Base-by-base conservation (phyloP, 2,113 vertebrate species). In the Polyodon spathula region DNA sequence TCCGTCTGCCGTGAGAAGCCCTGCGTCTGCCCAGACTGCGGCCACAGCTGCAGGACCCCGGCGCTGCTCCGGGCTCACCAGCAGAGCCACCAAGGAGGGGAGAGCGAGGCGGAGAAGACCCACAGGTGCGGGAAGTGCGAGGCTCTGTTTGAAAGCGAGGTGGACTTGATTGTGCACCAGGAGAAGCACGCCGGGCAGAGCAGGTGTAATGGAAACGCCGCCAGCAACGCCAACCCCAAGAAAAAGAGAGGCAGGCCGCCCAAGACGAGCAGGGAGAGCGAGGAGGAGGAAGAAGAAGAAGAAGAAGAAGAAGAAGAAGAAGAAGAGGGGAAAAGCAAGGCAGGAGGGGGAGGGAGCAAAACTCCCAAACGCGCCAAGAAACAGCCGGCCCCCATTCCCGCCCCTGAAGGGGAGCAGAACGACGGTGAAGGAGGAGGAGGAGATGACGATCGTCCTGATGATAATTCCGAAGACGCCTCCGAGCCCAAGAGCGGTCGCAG, bases 1-100 rank as follows among this genome's bases (percentile, higher is more conserved):
- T 82, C 88, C 54, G 72, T 83, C 60, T 89, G 87, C 74, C 81
- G 82, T 4, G 85, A 87, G 71, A 80, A 73, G 40, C 85, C 84
- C 67, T 71, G 84, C 55, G 70, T 70, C 1, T 88, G 86, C 65
- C 84, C 80, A 76, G 84, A 86, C 73, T 88, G 86, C 71, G 81
- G 73, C 37, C 78, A 85, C 68, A 76, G 68, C 37, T 88, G 86
- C 68, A 63, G 84, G 3, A 84, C 81, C 62, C 75, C 79, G 1
- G 81, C 76, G 12, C 72, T 86, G 62, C 76, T 88, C 58, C 83
- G 86, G 14, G 71, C 68, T 59, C 86, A 88, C 69, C 83, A 84
- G n/a, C 70, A 86, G 61, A 61, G 69, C 16, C 80, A 80, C 59
- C 85, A 87, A 5, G 80, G 78, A 16, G 70, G 77, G 37, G 81